Percentiles rank a stretch among this genome's conserved stretches.
These are phyloP conservation scores for Geopemphigus sp. DNA, from an alignment of 1,140 invertebrate genomes.

Conservation along the genomic window DNA sequence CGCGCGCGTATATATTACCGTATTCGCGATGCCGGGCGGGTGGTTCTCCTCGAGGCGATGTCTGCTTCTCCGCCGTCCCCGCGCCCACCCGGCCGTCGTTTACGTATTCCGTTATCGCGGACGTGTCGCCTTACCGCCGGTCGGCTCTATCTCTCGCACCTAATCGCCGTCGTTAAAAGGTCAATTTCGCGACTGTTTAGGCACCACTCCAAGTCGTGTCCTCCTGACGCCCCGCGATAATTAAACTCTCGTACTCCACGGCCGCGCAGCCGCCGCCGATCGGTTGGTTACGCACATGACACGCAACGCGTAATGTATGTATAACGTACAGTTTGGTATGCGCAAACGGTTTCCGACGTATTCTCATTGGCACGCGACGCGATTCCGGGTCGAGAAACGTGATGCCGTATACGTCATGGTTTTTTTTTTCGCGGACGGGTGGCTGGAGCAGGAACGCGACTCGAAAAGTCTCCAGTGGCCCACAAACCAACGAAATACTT, in stretches of 20 bases:
- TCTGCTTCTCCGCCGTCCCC: too few species aligned
- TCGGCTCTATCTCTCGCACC: background rate
- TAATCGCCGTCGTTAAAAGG: conserved; percentile 34
- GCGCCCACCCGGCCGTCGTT: too few species aligned
- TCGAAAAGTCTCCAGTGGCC: too few species aligned
- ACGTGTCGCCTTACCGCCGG: background rate
- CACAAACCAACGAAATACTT: too few species aligned
- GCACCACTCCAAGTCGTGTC: conserved; percentile 26
- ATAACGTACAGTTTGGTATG: conserved; percentile 5
- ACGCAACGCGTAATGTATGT: too few species aligned
- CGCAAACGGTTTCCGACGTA: conserved; percentile 6
- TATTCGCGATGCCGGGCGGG: too few species aligned
- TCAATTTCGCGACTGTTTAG: conserved; percentile 47
- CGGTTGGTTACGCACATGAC: too few species aligned
- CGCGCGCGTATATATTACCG: too few species aligned
- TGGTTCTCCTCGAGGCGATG: background rate
- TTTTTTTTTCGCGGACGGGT: too few species aligned
- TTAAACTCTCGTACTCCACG: background rate
- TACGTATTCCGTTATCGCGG: background rate
- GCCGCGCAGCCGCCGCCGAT: background rate
- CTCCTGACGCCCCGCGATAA: conserved; percentile 22
- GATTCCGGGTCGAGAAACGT: background rate
- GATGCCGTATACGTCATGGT: background rate
- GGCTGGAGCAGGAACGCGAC: too few species aligned
- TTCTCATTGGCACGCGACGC: conserved; percentile 37